Evolutionary conservation across 2,113 vertebrate species (phyloP), one percentile per base, ranked within the genome.

Genomic region (Oceanodroma tethys): DNA sequence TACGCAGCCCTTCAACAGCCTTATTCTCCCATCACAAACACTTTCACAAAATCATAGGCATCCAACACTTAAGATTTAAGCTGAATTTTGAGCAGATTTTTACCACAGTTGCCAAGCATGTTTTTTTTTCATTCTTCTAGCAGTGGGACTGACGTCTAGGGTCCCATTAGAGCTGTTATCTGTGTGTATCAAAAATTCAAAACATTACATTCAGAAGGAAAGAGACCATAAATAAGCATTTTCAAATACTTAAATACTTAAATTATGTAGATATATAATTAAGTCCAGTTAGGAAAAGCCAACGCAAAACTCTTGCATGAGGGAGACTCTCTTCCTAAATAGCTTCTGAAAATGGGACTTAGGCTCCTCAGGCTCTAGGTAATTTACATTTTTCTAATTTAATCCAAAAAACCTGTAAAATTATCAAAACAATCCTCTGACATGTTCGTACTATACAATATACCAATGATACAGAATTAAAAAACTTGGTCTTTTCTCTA

Each of bases 311-410:
- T 73, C 40, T 86, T 4, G 2, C 10, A 13, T 60, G 34, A 85
- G n/a, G 48, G 23, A 10, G 23, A 71, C 6, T 86, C 34, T 53
- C 42, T 92, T 84, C 52, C 30, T 56, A 75, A 84, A 59, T 88
- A 30, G 7, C 21, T 93, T 81, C 72, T 50, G 26, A 92, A 78
- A 71, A 67, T 34, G 21, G 55, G 14, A 71, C 47, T 85, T 73
- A 14, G 29, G 29, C 3, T 78, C 8, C 75, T 90, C 16, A 42
- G 47, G 55, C 16, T 80, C 26, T 58, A 56, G 21, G 43, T n/a
- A 81, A 88, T 92, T 88, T 83, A 34, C 10, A 21, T 74, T 78
- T 93, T 95, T 60, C 36, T 76, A 76, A 67, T 81, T 76, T 76
- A 96, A 74, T 50, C 18, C 6, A 21, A 58, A 62, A 73, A n/a